Evolutionary conservation across 2,888 invertebrate species (phyloP).

Genomic region (Hesperia comma): DNA sequence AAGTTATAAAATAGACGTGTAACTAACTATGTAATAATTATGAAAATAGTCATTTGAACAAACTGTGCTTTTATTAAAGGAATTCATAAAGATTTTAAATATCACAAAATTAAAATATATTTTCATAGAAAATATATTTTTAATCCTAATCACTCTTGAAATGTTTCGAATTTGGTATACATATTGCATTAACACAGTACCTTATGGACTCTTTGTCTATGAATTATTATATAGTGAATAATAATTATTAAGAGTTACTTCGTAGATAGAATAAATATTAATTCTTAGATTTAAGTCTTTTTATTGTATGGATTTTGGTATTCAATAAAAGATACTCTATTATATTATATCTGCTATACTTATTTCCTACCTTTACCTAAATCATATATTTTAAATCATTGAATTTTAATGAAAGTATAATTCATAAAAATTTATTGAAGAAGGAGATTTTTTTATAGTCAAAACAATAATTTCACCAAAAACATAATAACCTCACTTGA

Average conservation of each 20-base stretch:
- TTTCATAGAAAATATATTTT: constrained; percentile 36
- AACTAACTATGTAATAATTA: constrained; percentile 48
- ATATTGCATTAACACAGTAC: constrained; percentile 34
- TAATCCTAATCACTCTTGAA: constrained; percentile 30
- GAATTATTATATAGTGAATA: constrained; percentile 52
- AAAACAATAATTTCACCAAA: too few relatives aligned
- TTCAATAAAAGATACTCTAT: constrained; percentile 33
- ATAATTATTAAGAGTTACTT: constrained; percentile 53
- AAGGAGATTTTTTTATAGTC: too few relatives aligned
- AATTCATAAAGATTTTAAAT: constrained; percentile 36
- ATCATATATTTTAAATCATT: too few relatives aligned
- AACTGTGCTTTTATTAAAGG: constrained; percentile 34
- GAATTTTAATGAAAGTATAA: too few relatives aligned
- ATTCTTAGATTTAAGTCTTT: constrained; percentile 67
- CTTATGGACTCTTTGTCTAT: constrained; percentile 51
- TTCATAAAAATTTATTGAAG: too few relatives aligned
- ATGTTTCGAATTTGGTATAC: constrained; percentile 60
- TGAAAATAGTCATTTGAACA: constrained; percentile 32
- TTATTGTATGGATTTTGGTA: constrained; percentile 67
- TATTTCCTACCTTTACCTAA: not conserved
- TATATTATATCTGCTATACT: constrained; percentile 7
- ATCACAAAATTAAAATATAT: constrained; percentile 36
- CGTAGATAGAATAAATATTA: constrained; percentile 70
- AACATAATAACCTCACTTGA: too few relatives aligned
- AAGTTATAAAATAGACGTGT: constrained; percentile 50